A percentile compares a stretch with the other conserved stretches of the same genome.
These are phyloP conservation scores for Channa striata DNA, from an alignment of 2,797 vertebrate species.

Conservation along the genomic window DNA sequence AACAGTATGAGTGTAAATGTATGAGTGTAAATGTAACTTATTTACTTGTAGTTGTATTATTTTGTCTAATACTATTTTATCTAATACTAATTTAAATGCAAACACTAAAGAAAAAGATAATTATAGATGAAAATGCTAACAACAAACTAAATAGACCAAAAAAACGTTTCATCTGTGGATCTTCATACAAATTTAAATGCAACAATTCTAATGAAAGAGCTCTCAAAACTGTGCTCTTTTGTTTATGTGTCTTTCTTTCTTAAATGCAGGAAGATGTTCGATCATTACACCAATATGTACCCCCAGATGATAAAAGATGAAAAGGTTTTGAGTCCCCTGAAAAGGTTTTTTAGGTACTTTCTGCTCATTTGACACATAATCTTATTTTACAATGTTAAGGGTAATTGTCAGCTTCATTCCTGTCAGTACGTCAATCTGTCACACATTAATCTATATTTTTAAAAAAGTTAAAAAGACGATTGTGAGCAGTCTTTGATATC, in stretches of 20 bases:
- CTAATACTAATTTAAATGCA: no score
- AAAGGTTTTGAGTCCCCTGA: slow-evolving; percentile 79
- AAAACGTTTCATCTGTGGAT: no score
- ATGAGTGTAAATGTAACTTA: no score
- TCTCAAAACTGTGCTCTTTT: not conserved
- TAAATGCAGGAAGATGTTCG: slow-evolving; percentile 86
- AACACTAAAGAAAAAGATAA: no score
- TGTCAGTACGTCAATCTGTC: not conserved
- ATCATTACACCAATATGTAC: slow-evolving; percentile 91
- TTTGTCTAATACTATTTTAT: no score
- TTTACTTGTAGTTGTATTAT: no score
- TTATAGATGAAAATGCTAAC: no score
- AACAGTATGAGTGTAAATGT: no score
- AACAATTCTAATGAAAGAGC: no score
- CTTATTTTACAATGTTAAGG: not conserved
- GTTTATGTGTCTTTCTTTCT: not conserved
- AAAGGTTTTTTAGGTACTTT: slow-evolving; percentile 86
- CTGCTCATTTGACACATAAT: not conserved
- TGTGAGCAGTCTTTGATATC: not conserved
- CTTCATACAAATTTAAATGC: no score
- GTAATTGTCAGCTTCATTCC: not conserved
- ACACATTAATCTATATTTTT: not conserved
- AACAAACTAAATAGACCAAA: no score
- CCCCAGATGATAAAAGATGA: slow-evolving; percentile 88
- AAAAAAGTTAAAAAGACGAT: not conserved